Conservation (phyloP, 2,113 vertebrate species). For the Leuciscus idus region DNA sequence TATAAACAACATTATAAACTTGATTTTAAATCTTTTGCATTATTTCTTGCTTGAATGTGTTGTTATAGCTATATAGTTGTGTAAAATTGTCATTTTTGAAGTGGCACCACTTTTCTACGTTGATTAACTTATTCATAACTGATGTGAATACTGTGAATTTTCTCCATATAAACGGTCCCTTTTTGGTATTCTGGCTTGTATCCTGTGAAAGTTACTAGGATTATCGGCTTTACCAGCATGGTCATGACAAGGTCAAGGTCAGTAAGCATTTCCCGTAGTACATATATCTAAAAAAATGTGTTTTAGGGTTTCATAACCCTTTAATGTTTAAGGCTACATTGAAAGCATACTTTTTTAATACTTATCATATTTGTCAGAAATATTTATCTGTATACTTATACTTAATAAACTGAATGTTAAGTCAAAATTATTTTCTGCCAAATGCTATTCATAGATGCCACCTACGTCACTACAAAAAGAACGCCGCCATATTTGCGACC, state of each 20-base stretch:
- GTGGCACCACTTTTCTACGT: not conserved
- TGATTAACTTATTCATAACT: not conserved
- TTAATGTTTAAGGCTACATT: not conserved
- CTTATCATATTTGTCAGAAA: not conserved
- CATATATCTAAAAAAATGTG: not conserved
- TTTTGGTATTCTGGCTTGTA: not conserved
- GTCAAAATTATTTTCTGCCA: not conserved
- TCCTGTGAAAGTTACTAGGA: constrained; percentile 3
- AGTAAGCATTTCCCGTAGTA: not conserved
- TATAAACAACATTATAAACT: no score
- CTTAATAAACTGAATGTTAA: not conserved
- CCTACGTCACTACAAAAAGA: no score
- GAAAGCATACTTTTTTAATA: not conserved
- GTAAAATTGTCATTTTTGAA: not conserved
- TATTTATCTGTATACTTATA: not conserved
- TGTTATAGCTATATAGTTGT: not conserved
- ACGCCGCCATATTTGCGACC: no score
- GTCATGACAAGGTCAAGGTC: constrained; percentile 1
- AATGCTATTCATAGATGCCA: not conserved
- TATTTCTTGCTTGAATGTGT: not conserved
- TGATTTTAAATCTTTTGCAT: no score
- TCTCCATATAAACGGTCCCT: not conserved
- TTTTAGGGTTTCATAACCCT: no score
- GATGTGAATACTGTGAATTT: not conserved
- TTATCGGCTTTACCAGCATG: constrained; percentile 17